Percentiles rank a stretch among this genome's conserved stretches.
These are phyloP conservation scores for Natator depressus DNA, from an alignment of 2,113 vertebrate species.

Conservation along the genomic window DNA sequence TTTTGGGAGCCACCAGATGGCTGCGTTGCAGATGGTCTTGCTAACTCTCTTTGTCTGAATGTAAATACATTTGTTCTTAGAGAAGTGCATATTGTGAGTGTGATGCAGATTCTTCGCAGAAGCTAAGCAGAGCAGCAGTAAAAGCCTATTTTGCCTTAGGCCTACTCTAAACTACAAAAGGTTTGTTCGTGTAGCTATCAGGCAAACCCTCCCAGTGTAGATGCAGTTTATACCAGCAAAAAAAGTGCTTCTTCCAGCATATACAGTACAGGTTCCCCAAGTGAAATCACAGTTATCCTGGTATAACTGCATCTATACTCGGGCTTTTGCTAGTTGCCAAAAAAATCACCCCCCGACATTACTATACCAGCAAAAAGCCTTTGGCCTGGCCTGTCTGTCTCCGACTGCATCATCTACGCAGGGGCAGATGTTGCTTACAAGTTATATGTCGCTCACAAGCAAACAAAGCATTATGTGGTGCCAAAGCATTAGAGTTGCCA, in stretches of 20 bases:
- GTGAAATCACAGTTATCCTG: background rate
- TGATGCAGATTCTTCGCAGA: background rate
- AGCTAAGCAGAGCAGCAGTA: background rate
- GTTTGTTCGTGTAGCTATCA: background rate
- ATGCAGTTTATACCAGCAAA: slow-evolving; percentile 9
- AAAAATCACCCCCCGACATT: background rate
- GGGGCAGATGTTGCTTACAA: slow-evolving; percentile 47
- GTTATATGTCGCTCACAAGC: slow-evolving; percentile 21
- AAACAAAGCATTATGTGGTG: slow-evolving; percentile 51
- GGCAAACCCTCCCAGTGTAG: background rate
- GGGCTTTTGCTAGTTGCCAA: slow-evolving; percentile 9
- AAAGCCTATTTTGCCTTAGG: background rate
- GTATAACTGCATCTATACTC: background rate
- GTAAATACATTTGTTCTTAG: background rate
- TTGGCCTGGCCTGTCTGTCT: background rate
- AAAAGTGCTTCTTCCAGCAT: background rate
- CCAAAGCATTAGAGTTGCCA: slow-evolving; percentile 26
- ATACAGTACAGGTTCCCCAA: background rate
- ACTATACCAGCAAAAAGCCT: rapidly evolving
- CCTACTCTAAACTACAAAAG: background rate
- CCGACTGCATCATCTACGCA: background rate
- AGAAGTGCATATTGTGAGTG: background rate
- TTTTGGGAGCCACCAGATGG: background rate
- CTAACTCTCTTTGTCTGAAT: background rate
- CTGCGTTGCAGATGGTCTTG: background rate